Evolutionary conservation across 2,113 vertebrate genomes (phyloP), one percentile per base, ranked within the genome.

Genomic region (Chaetops frenatus): DNA sequence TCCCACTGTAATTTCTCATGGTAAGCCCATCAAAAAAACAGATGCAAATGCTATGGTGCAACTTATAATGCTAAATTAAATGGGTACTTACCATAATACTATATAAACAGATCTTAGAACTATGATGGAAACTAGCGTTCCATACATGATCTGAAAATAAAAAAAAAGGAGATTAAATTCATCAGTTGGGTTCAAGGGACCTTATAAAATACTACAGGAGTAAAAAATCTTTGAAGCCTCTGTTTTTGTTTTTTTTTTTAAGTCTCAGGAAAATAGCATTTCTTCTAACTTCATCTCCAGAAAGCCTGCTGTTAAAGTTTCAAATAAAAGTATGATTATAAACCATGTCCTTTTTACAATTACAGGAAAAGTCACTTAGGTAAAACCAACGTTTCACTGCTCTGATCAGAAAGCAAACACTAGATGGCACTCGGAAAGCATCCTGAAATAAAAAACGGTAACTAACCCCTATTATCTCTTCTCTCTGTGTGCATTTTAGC

Each of bases 21-120:
- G 56, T 50, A 78, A 84, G 7, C 10, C 13, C 3, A 38, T 4
- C 5, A 57, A 81, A 50, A 57, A 47, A 61, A 69, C 16, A 48
- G 8, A 38, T 35, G 45, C 12, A 92, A 89, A 69, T 16, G 3
- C 4, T 6, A 64, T 22, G 20, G 16, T 51, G 3, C 27, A 69
- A 16, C 14, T 73, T 40, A 50, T 0, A 51, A 71, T 7, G 12
- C 11, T 73, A 15, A 83, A 81, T 5, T 35, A 36, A 80, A 69
- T 1, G 0, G 11, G 56, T 77, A 98, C 99, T 98, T 97, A 99
- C 99, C 99, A 99, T 80, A 99, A 99, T 60, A 99, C 99, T 97
- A 99, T 99, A 98, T 99, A 99, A 97, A 99, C 96, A 56, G 99
- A 99, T 47, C 99, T 98, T 35, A 99, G 95, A 71, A 99, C 99